phyloP scores from a whole-genome alignment of 2,113 vertebrate species.

The Hypomesus transpacificus region DNA sequence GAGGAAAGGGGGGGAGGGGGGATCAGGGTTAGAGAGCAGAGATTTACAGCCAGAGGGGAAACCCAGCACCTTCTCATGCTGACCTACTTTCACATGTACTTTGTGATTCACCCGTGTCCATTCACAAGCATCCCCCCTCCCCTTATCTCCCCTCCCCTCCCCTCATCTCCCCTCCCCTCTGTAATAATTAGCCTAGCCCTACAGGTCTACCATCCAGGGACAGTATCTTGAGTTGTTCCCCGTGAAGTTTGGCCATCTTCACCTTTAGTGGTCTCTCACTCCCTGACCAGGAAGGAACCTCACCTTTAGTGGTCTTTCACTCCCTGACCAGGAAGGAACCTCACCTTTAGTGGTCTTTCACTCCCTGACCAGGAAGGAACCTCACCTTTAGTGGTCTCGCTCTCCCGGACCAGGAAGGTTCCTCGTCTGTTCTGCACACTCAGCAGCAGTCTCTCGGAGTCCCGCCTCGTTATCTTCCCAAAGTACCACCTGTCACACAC shows the following conservation, averaged over 20 bases:
- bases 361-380: neutral
- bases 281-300: slow-evolving; percentile 9
- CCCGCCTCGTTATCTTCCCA: slow-evolving; percentile 92
- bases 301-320: slow-evolving; percentile 97
- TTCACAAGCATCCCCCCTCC: slow-evolving; percentile 45
- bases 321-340: slow-evolving; percentile 95
- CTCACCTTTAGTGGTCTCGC: slow-evolving; percentile 96
- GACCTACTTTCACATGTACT: slow-evolving; percentile 64
- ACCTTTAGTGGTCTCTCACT: neutral
- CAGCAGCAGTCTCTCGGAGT: slow-evolving; percentile 89
- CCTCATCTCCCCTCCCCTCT: slow-evolving; percentile 26
- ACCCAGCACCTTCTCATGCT: slow-evolving; percentile 58
- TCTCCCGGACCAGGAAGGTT: slow-evolving; percentile 93
- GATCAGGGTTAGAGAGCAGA: slow-evolving; percentile 22
- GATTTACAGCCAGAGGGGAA: slow-evolving; percentile 58
- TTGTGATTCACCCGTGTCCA: slow-evolving; percentile 61
- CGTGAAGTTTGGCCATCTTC: no score
- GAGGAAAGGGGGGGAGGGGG: neutral
- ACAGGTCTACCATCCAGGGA: slow-evolving; percentile 30
- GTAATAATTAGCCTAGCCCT: slow-evolving; percentile 1
- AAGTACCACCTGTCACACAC: slow-evolving; percentile 87
- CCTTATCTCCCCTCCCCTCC: slow-evolving; percentile 9
- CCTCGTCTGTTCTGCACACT: slow-evolving; percentile 88
- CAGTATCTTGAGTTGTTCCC: slow-evolving; percentile 3
- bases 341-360: neutral